Evolutionary conservation across 2,113 vertebrate genomes (phyloP).

Genomic region (Zapus hudsonius): DNA sequence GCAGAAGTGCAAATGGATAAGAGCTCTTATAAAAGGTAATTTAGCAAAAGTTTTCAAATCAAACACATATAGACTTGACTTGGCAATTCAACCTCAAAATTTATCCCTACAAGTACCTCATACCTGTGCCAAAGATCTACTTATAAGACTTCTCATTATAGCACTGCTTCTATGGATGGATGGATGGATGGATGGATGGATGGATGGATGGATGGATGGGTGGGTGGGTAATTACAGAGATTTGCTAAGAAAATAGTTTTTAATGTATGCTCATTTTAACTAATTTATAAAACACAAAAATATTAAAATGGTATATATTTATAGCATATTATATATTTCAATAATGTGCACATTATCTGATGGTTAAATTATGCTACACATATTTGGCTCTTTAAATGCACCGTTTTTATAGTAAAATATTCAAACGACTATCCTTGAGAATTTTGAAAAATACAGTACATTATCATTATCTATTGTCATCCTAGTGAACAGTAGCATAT

Average conservation of each 20-base stretch:
- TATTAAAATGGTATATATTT: not conserved
- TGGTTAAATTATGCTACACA: not conserved
- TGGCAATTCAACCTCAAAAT: slow-evolving; percentile 4
- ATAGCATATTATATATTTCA: not conserved
- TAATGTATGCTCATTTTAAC: not conserved
- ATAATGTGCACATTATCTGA: not conserved
- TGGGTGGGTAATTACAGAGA: too few relatives aligned
- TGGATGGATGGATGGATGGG: too few relatives aligned
- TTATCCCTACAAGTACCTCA: not conserved
- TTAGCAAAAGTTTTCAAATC: slow-evolving; percentile 27
- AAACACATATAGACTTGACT: slow-evolving; percentile 12
- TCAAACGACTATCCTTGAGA: not conserved
- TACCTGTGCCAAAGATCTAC: not conserved
- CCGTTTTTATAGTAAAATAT: not conserved
- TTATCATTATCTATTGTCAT: not conserved
- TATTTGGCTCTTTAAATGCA: not conserved
- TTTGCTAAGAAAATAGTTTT: not conserved
- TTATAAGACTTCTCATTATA: not conserved
- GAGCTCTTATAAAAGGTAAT: not conserved
- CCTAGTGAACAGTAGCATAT: not conserved
- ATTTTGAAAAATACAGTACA: not conserved
- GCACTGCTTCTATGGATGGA: not conserved
- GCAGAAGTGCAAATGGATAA: not conserved
- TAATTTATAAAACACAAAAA: not conserved
- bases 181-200: too few relatives aligned